A percentile compares a stretch with the other conserved stretches of the same genome.
Conservation (phyloP, 2,113 vertebrate genomes). For the Apodemus sylvaticus region DNA sequence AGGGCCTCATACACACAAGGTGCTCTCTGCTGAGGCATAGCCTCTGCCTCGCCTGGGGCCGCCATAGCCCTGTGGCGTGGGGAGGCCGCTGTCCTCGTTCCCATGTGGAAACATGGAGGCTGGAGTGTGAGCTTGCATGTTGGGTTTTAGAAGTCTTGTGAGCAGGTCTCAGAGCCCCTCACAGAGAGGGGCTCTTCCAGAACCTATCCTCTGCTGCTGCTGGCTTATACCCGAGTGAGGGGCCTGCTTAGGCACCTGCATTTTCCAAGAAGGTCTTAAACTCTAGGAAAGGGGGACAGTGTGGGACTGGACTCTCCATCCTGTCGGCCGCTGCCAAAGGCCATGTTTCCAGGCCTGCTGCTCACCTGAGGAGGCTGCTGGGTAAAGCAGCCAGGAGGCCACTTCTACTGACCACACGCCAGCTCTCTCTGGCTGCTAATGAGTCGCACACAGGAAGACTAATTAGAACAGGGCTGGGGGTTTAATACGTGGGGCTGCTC, state of each 20-base stretch:
- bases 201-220: neutral
- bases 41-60: neutral
- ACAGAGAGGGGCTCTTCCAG: neutral
- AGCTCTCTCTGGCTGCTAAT: slow-evolving; percentile 55
- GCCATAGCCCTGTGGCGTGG: neutral
- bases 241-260: neutral
- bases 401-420: neutral
- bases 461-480: slow-evolving; percentile 36
- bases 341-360: neutral
- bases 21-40: neutral
- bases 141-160: neutral
- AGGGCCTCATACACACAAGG: neutral
- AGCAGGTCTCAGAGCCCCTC: neutral
- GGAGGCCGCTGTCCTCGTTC: neutral
- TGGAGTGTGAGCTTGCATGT: neutral
- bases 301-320: too few relatives aligned
- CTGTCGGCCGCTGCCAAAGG: neutral
- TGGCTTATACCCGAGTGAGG: neutral
- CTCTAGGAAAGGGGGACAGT: neutral
- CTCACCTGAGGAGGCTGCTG: neutral
- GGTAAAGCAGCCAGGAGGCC: neutral
- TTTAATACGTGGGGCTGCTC: slow-evolving; percentile 21
- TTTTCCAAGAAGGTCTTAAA: neutral
- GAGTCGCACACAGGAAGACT: neutral
- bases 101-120: neutral